A percentile compares a stretch with the other conserved stretches of the same genome.
phyloP scores from a whole-genome alignment of 1,140 invertebrate species.

The Drosophila orena region DNA sequence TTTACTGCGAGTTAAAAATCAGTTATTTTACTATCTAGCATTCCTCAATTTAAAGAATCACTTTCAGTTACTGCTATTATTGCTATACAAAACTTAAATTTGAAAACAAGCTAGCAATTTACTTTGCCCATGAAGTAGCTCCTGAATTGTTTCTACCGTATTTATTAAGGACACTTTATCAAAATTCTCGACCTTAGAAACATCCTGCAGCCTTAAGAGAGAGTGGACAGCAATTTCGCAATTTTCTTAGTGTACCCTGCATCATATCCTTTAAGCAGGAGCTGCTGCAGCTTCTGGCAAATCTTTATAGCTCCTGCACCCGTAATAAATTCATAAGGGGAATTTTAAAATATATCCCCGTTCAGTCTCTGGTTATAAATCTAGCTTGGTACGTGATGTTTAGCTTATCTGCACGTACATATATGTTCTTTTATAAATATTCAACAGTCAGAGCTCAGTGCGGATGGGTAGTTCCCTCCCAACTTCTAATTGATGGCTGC shows the following conservation, averaged over 20 bases:
- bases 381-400: slow-evolving; percentile 61
- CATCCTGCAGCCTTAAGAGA: background rate
- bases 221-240: background rate
- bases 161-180: too few species aligned
- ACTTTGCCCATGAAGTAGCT: background rate
- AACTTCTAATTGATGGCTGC: slow-evolving; percentile 62
- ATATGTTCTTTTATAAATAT: slow-evolving; percentile 61
- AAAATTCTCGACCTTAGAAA: background rate
- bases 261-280: slow-evolving; percentile 49
- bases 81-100: too few species aligned
- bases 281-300: slow-evolving; percentile 9
- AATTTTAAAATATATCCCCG: slow-evolving; percentile 65
- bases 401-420: slow-evolving; percentile 21
- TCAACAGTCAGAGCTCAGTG: slow-evolving; percentile 48
- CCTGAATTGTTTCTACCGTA: too few species aligned
- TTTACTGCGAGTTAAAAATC: background rate
- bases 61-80: too few species aligned
- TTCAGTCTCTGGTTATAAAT: slow-evolving; percentile 51
- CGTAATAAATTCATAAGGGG: slow-evolving; percentile 76
- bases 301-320: slow-evolving; percentile 26
- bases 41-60: too few species aligned
- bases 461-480: slow-evolving; percentile 14
- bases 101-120: background rate
- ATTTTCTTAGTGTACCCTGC: slow-evolving; percentile 32
- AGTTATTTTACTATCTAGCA: too few species aligned